phyloP scores from a whole-genome alignment of 2,113 vertebrate species.

The Mormyrus lacerda region DNA sequence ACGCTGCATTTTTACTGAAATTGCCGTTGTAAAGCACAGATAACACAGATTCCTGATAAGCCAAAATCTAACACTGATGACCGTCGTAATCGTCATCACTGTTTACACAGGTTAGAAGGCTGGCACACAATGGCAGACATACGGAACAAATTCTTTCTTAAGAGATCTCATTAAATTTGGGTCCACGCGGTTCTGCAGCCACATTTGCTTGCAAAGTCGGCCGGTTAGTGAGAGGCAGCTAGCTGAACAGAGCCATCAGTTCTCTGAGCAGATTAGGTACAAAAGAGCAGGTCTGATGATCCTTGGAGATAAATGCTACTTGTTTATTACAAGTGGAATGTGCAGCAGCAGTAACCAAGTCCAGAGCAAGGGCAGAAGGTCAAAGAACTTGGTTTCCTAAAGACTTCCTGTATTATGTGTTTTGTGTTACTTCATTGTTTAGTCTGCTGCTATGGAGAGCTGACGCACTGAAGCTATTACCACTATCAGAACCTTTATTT shows the following conservation, averaged over 20 bases:
- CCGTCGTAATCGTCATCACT: background rate
- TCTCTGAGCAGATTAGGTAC: background rate
- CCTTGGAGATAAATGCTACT: background rate
- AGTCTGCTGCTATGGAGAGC: background rate
- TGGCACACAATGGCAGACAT: background rate
- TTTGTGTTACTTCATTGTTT: background rate
- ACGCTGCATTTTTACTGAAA: background rate
- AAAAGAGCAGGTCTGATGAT: slow-evolving; percentile 4
- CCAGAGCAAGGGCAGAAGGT: background rate
- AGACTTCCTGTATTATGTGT: background rate
- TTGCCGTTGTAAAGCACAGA: background rate
- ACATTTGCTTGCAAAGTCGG: background rate
- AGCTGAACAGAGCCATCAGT: background rate
- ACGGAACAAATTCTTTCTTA: background rate
- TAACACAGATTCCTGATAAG: background rate
- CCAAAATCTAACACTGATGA: background rate
- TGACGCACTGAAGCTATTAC: too few species aligned
- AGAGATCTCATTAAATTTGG: background rate
- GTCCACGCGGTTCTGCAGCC: background rate
- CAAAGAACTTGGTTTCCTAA: background rate
- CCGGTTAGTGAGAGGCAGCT: background rate
- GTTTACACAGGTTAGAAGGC: background rate
- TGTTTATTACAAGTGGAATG: background rate
- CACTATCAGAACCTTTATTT: background rate
- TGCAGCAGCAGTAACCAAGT: background rate